Evolutionary conservation across 2,113 vertebrate genomes (phyloP).

Genomic region (Dendropsophus ebraccatus): DNA sequence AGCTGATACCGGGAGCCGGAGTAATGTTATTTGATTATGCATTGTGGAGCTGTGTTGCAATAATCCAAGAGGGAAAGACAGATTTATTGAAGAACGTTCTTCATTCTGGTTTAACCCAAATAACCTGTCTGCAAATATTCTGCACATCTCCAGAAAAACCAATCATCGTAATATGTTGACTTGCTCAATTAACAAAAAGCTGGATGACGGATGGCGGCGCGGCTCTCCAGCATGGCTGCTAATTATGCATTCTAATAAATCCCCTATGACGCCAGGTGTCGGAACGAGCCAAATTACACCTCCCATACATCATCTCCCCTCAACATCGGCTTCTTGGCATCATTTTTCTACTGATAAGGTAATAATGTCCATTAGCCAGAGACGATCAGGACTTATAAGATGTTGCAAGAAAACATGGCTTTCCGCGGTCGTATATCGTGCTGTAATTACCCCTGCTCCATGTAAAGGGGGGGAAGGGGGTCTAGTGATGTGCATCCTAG

Average conservation of each 20-base stretch:
- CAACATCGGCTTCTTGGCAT: not conserved
- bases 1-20: not conserved
- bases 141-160: not conserved
- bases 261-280: not conserved
- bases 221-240: not conserved
- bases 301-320: not conserved
- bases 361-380: not conserved
- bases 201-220: not conserved
- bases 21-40: slow-evolving; percentile 8
- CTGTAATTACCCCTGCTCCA: not conserved
- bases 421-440: not conserved
- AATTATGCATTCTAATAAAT: slow-evolving; percentile 26
- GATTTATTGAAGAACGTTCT: not conserved
- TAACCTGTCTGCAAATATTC: not conserved
- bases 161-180: slow-evolving; percentile 12
- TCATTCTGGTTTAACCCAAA: not conserved
- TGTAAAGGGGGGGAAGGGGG: too few relatives aligned
- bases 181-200: slow-evolving; percentile 22
- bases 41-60: not conserved
- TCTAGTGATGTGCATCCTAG: too few relatives aligned
- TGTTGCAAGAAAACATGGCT: not conserved
- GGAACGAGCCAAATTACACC: slow-evolving; percentile 1
- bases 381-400: not conserved
- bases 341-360: not conserved
- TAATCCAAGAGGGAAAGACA: slow-evolving; percentile 1